Base-by-base conservation (phyloP, 1,140 invertebrate genomes). In the Zaprionus capensis region DNA sequence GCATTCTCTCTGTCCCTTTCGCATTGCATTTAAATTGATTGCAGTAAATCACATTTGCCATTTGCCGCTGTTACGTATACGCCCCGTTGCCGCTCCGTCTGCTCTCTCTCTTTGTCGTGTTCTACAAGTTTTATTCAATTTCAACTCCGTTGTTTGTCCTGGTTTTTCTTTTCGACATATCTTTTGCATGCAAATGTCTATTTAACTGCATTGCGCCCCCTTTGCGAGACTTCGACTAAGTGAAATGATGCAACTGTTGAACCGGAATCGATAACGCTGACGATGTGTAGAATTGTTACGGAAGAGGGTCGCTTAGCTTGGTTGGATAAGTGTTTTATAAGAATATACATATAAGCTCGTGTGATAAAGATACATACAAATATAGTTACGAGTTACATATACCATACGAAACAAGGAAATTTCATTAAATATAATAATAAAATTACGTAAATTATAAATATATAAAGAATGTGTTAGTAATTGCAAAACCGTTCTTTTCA, bases 1-100 rank as follows among this genome's bases (percentile, higher is more conserved):
- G 74, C 74, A 61, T 62, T 71, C 65, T 76, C 31, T 38, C 55
- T 20, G 49, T 56, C 38, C 49, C 70, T 71, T 24, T 59, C 38
- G 62, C 64, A 71, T 69, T 91, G 81, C 81, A 85, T 77, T 85
- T 81, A 92, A 92, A 92, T 92, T 92, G 86, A 92, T 88, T 92
- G 86, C 83, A 78, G 84, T 87, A 87, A 87, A 87, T 87, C 81
- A 92, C 82, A 81, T 92, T 90, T 84, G 73, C 67, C 81, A 44
- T 71, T 65, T 59, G 67, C 69, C 69, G 55, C 49, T 71, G 75
- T 79, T 80, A 85, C 71, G 78, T 81, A 84, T 78, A 64, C 78
- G 69, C 63, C 68, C 64, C 66, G 53, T 67, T 24, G 31, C 7
- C 61, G 49, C 28, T 12, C 20, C 34, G 61, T 6, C 57, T 70